Evolutionary conservation across 2,113 vertebrate species (phyloP), one percentile per base, ranked within the genome.

Genomic region (Psilopsiagon aymara): DNA sequence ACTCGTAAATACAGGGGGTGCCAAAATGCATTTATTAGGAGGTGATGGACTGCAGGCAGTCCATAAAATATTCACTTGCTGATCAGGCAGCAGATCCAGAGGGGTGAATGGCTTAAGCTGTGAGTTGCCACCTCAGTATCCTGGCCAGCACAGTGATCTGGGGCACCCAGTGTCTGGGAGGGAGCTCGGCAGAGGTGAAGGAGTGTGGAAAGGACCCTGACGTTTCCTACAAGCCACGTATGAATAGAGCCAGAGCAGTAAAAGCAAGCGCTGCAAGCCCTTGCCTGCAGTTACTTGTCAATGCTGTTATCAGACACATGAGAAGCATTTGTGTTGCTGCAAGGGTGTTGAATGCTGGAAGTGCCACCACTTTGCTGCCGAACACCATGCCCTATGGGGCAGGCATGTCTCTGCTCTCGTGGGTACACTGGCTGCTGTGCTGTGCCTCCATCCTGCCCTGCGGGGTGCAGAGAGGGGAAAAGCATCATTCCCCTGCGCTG

Each of bases 311-410:
- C 55, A 44, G 88, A 33, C 19, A 5, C 0, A 3, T 1, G 6
- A 63, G 68, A 77, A 59, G 44, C 6, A 2, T 68, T 43, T 23
- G 47, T 71, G 41, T 55, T 78, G 33, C 82, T 17, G 16, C 47
- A 57, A 35, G 49, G 63, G 63, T 47, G 46, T 0, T 24, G 51
- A 74, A 24, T 0, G 1, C 71, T 90, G 71, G 13, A n/a, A 86
- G 63, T 49, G 64, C 35, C 43, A 35, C n/a, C 53, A 3, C 24
- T 44, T 79, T 2, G 0, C 21, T 1, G 2, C 39, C 2, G 2
- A 71, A 24, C 0, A 1, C 49, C 2, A 0, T 43, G 70, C n/a
- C 78, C 44, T 31, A 7, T 1, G 1, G 41, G 4, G 27, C 6
- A 5, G 60, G 35, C 24, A 29, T 10, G 20, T 29, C 2, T 4